These are phyloP conservation scores for Myopa testacea DNA, from an alignment of 2,888 invertebrate genomes.

Conservation along the genomic window DNA sequence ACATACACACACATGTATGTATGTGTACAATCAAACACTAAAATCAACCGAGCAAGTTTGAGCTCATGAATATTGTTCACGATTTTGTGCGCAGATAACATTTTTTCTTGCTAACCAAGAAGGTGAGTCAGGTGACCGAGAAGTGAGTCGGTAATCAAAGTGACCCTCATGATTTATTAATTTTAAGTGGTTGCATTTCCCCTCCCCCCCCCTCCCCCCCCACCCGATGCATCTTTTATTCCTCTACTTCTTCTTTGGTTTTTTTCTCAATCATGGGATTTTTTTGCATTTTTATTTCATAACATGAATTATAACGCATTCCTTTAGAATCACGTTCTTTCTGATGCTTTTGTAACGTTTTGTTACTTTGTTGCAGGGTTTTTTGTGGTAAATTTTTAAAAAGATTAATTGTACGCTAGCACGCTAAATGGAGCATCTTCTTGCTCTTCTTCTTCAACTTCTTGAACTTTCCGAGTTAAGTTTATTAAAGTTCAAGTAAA, in stretches of 20 bases:
- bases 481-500: too few species aligned
- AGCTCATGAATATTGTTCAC: background rate
- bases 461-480: too few species aligned
- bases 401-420: constrained; percentile 9
- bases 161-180: constrained; percentile 48
- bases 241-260: background rate
- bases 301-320: too few species aligned
- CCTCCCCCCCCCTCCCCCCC: background rate
- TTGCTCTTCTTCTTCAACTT: too few species aligned
- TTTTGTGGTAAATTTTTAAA: background rate
- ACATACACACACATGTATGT: background rate
- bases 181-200: constrained; percentile 37
- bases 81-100: background rate
- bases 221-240: background rate
- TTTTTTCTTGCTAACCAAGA: background rate
- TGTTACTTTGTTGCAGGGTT: background rate
- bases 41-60: background rate
- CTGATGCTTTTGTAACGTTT: constrained; percentile 6
- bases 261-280: background rate
- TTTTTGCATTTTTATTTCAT: too few species aligned
- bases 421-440: constrained; percentile 11
- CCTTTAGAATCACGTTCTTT: background rate
- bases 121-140: background rate
- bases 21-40: background rate
- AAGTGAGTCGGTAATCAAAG: constrained; percentile 39